Percentiles rank a stretch among this genome's conserved stretches.
These are phyloP conservation scores for Neoarius graeffei DNA, from an alignment of 2,113 vertebrate species.

Conservation along the genomic window DNA sequence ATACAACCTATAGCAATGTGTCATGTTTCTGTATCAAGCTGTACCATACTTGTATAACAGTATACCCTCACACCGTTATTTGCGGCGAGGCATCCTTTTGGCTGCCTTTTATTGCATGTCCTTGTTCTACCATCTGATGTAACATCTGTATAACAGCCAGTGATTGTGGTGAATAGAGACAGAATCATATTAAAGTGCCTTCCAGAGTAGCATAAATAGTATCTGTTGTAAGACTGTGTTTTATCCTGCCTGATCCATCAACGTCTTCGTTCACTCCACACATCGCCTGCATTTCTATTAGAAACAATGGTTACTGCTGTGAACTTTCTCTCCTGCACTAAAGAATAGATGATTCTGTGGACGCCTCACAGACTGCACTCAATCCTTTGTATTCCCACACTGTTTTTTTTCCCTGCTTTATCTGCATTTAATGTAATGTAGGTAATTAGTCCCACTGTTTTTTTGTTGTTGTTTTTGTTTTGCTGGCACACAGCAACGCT, in stretches of 20 bases:
- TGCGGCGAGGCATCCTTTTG: neutral
- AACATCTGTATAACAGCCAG: constrained; percentile 12
- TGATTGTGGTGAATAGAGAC: constrained; percentile 1
- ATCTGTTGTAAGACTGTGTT: constrained; percentile 18
- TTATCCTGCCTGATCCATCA: neutral
- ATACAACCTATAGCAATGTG: neutral
- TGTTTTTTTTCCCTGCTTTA: constrained; percentile 35
- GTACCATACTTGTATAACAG: neutral
- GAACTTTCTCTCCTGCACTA: neutral
- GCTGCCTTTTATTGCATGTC: neutral
- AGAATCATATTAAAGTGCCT: constrained; percentile 1
- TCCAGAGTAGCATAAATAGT: neutral
- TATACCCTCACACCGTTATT: neutral
- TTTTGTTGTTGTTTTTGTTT: neutral
- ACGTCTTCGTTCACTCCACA: neutral
- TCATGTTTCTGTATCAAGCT: neutral
- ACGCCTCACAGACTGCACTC: neutral
- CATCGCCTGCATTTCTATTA: neutral
- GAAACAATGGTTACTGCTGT: neutral
- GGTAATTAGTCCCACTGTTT: constrained; percentile 47
- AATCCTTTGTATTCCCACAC: neutral
- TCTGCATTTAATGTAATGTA: constrained; percentile 42
- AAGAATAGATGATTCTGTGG: neutral
- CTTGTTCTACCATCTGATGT: neutral
- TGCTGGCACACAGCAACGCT: constrained; percentile 17